A percentile compares a stretch with the other conserved stretches of the same genome.
These are phyloP conservation scores for Eurystomus gularis DNA, from an alignment of 2,113 vertebrate species.

Conservation along the genomic window DNA sequence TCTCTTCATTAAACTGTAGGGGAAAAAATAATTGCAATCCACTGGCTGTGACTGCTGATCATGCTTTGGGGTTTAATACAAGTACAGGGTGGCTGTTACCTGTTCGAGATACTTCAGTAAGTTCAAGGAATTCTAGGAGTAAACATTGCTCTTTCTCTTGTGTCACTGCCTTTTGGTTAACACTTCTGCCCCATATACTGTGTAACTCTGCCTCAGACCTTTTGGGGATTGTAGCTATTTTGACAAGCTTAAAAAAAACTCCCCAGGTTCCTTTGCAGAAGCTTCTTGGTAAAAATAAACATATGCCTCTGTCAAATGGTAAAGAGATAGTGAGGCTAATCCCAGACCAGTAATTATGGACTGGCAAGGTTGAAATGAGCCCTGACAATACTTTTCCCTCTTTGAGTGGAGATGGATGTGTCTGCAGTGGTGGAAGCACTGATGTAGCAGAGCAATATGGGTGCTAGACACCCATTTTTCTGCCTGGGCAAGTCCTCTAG, in stretches of 20 bases:
- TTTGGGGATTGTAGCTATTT: neutral
- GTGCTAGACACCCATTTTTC: neutral
- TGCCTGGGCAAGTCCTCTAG: neutral
- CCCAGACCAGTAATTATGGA: neutral
- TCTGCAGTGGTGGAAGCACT: neutral
- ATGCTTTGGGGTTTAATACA: neutral
- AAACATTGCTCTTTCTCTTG: neutral
- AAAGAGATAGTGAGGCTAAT: neutral
- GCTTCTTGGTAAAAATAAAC: neutral
- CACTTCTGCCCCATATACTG: neutral
- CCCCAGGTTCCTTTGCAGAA: neutral
- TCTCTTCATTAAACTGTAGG: neutral
- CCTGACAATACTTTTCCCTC: neutral
- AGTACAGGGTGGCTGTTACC: neutral
- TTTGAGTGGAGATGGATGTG: neutral
- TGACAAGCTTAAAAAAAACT: neutral
- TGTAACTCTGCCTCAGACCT: neutral
- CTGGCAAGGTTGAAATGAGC: neutral
- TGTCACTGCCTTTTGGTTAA: neutral
- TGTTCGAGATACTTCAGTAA: neutral
- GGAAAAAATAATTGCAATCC: neutral
- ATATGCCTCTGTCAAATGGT: neutral
- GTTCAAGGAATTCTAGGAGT: neutral
- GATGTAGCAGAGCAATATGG: neutral
- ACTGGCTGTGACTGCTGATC: neutral